Conservation (phyloP, 2,888 invertebrate species). For the Hirtodrosophila alboralis region DNA sequence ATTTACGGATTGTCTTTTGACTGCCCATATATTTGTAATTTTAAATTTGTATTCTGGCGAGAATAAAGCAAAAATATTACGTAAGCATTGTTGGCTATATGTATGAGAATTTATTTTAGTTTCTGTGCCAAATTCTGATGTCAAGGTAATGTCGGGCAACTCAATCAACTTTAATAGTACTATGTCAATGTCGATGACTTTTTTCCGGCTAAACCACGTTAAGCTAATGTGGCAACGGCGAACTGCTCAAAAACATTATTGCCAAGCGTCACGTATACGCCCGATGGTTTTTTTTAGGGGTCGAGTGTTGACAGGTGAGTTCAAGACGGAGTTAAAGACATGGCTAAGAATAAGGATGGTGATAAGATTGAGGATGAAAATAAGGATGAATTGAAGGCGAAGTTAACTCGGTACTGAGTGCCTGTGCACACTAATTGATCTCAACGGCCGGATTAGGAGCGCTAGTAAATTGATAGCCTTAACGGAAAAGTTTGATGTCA, state of each 20-base stretch:
- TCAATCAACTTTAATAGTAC: slow-evolving; percentile 35
- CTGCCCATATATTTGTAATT: too few relatives aligned
- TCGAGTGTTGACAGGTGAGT: slow-evolving; percentile 22
- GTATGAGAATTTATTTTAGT: too few relatives aligned
- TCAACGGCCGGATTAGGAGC: slow-evolving; percentile 72
- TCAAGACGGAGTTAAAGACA: neutral
- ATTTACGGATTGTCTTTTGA: too few relatives aligned
- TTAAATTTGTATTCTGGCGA: too few relatives aligned
- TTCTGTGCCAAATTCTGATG: neutral
- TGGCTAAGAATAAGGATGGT: neutral
- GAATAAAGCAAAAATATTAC: too few relatives aligned
- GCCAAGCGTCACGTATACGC: slow-evolving; percentile 30
- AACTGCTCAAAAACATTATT: slow-evolving; percentile 32
- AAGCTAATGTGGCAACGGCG: slow-evolving; percentile 4
- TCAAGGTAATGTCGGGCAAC: slow-evolving; percentile 6
- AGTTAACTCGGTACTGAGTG: slow-evolving; percentile 30
- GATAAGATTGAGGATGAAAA: neutral
- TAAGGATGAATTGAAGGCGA: slow-evolving; percentile 3
- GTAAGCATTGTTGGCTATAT: too few relatives aligned
- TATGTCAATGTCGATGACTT: slow-evolving; percentile 51
- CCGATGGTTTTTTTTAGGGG: slow-evolving; percentile 11
- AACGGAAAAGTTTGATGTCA: slow-evolving; percentile 58
- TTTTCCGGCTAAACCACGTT: slow-evolving; percentile 15
- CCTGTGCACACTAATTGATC: slow-evolving; percentile 69
- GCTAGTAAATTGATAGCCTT: slow-evolving; percentile 68